These are phyloP conservation scores for Sprattus sprattus DNA, from an alignment of 2,113 vertebrate species.

Conservation along the genomic window DNA sequence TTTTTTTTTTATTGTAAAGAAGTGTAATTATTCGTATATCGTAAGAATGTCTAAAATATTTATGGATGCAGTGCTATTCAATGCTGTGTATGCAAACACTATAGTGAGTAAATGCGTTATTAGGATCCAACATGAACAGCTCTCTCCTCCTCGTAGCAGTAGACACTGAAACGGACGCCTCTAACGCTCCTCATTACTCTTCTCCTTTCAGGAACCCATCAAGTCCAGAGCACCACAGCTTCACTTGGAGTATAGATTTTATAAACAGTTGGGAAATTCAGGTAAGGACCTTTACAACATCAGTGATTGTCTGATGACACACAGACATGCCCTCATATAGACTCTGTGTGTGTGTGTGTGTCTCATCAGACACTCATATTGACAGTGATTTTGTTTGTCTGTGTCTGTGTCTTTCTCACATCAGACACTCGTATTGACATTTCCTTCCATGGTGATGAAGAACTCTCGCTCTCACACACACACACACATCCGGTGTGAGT, in stretches of 20 bases:
- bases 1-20: not conserved
- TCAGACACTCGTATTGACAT: not conserved
- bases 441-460: not conserved
- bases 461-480: not conserved
- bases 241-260: constrained; percentile 97
- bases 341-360: not conserved
- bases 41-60: not conserved
- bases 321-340: not conserved
- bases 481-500: constrained; percentile 22
- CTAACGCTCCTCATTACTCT: constrained; percentile 1
- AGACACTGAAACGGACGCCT: not conserved
- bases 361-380: too few species aligned
- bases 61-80: not conserved
- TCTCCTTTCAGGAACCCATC: constrained; percentile 85
- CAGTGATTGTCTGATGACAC: constrained; percentile 3
- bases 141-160: not conserved
- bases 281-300: constrained; percentile 70
- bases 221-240: constrained; percentile 96
- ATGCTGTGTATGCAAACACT: not conserved
- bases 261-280: constrained; percentile 96
- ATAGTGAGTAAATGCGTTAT: not conserved
- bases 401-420: too few species aligned
- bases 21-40: not conserved
- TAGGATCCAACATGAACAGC: not conserved
- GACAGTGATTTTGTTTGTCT: too few species aligned